Conservation (phyloP, 2,888 invertebrate genomes). For the Caenorhabditis sp. region DNA sequence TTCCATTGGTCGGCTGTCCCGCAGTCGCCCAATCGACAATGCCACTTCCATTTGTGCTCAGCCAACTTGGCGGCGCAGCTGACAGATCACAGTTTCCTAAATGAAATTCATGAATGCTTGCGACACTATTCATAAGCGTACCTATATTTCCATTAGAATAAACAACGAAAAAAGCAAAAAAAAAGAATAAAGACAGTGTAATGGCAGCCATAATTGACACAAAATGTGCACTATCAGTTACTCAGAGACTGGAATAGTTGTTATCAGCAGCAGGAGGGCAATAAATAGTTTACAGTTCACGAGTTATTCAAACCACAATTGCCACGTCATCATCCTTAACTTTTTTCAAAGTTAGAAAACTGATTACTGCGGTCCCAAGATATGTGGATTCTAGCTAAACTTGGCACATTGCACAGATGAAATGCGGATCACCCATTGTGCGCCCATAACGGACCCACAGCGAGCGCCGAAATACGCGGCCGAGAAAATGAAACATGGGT, state of each 20-base stretch:
- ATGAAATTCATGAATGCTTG: neutral
- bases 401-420: too few species aligned
- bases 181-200: neutral
- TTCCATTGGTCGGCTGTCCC: constrained; percentile 43
- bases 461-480: too few species aligned
- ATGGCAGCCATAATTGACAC: neutral
- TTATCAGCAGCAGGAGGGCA: neutral
- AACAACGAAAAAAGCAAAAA: neutral
- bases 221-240: neutral
- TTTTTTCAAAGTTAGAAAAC: neutral
- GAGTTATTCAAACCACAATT: neutral
- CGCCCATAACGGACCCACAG: too few species aligned
- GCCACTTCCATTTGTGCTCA: constrained; percentile 57
- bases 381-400: neutral
- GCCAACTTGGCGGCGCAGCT: constrained; percentile 47
- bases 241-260: neutral
- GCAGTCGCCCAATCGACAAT: constrained; percentile 58
- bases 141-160: constrained; percentile 5
- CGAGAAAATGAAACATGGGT: too few species aligned
- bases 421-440: too few species aligned
- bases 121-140: neutral
- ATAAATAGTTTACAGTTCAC: constrained; percentile 3
- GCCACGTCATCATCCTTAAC: neutral
- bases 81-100: constrained; percentile 49
- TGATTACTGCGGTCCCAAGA: neutral